A percentile compares a stretch with the other conserved stretches of the same genome.
Conservation (phyloP, 2,113 vertebrate species). For the Propithecus coquereli region DNA sequence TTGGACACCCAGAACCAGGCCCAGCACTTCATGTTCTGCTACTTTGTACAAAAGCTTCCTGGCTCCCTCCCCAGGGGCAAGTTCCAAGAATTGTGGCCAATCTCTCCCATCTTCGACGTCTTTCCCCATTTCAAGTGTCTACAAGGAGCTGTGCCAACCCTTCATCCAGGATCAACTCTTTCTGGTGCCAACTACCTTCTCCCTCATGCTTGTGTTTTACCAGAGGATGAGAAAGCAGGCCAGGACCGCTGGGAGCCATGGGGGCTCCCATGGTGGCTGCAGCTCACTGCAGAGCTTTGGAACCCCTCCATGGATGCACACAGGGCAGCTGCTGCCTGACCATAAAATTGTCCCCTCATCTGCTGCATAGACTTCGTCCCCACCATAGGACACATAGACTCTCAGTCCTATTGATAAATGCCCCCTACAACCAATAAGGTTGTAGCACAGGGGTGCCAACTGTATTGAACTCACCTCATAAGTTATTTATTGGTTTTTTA, state of each 20-base stretch:
- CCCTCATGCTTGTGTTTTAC: background rate
- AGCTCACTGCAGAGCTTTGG: background rate
- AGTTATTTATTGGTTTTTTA: background rate
- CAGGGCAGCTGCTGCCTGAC: background rate
- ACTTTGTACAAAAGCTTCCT: background rate
- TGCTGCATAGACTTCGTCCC: no score
- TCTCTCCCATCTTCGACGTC: conserved; percentile 23
- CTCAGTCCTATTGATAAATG: background rate
- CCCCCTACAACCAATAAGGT: background rate
- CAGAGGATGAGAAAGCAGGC: background rate
- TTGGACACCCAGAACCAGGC: background rate
- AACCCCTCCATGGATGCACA: background rate
- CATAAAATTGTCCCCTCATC: background rate
- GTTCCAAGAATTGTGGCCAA: conserved; percentile 25
- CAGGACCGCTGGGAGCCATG: background rate
- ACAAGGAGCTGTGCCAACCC: background rate
- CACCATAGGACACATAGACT: fast-evolving
- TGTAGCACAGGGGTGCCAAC: background rate
- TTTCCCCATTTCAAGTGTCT: background rate
- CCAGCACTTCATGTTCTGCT: background rate
- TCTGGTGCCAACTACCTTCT: background rate
- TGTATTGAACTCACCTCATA: background rate
- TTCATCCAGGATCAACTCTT: background rate
- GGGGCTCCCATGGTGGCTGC: background rate
- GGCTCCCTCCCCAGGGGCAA: background rate